Base-by-base conservation (phyloP, 2,888 invertebrate species). In the Drosophila imparisetae region DNA sequence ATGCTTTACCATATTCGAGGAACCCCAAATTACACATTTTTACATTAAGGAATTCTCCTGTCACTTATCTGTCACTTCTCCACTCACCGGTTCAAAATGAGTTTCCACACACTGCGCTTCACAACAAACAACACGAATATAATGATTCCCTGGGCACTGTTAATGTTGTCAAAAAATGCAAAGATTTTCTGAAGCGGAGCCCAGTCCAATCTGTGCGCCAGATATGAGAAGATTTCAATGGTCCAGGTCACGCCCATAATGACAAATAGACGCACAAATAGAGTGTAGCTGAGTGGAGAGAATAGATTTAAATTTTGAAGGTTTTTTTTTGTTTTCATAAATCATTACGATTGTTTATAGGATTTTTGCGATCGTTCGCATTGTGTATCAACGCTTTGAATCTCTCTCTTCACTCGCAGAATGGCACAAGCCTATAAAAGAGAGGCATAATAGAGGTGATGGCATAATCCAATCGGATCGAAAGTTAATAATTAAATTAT, bases 241-340 rank as follows among this genome's bases (percentile, higher is more conserved):
- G 95, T 94, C 97, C 97, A 97, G 86, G 96, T 96, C 34, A 97
- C 95, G 0, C 97, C 97, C 97, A 97, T 97, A 29, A 97, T 96
- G 84, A 97, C 94, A 90, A 97, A 96, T 24, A 97, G 93, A 86
- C 97, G 97, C 78, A 97, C 86, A 91, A 97, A 97, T 4, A 97
- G 93, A 32, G 95, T 95, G 91, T 96, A 96, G 92, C 97, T 97
- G 40, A 53, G 59, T 58, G 27, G 1, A 11, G 7, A 8, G 24
- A 30, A 24, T 24, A 34, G 1, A 24, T 24, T 15, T 34, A n/a
- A 32, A 30, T 10, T 2, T 7, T 10, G 13, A n/a, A n/a, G 10
- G 11, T 4, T 45, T 4, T 45, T 24, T 1, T 38, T 2, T n/a
- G 11, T 8, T 27, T 55, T 8, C 5, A 7, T 29, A n/a, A 8